These are phyloP conservation scores for Nomada ferruginata DNA, from an alignment of 2,888 invertebrate genomes.

Conservation along the genomic window DNA sequence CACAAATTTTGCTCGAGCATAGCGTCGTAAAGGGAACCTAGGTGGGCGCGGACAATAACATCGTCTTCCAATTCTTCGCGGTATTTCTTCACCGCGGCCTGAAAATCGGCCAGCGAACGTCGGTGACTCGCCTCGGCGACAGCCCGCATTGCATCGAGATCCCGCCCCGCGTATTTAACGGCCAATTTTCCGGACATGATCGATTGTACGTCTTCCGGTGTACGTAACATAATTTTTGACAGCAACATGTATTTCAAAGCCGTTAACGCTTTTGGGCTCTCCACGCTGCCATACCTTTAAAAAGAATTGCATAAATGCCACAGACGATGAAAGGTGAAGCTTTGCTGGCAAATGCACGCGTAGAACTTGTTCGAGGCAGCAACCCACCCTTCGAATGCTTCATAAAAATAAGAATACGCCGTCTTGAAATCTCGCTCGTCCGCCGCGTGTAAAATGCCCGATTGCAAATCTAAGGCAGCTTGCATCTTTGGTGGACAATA, in stretches of 20 bases:
- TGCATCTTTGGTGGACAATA: slow-evolving; percentile 99
- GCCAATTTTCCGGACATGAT: slow-evolving; percentile 98
- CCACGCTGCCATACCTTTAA: slow-evolving; percentile 91
- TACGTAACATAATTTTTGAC: slow-evolving; percentile 99
- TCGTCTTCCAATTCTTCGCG: slow-evolving; percentile 97
- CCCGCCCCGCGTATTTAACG: slow-evolving; percentile 97
- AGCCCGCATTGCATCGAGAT: slow-evolving; percentile 99
- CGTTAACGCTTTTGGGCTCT: slow-evolving; percentile 94
- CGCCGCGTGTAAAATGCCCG: slow-evolving; percentile 99
- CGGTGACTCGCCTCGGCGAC: slow-evolving; percentile 98
- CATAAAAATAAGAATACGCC: slow-evolving; percentile 99
- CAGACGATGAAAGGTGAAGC: no score
- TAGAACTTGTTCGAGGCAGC: not conserved
- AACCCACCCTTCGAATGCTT: slow-evolving; percentile 97
- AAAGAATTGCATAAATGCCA: not conserved
- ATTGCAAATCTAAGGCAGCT: slow-evolving; percentile 98
- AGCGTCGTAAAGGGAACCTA: slow-evolving; percentile 98
- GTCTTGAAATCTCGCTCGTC: slow-evolving; percentile 99
- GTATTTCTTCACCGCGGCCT: slow-evolving; percentile 93
- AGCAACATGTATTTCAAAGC: slow-evolving; percentile 99
- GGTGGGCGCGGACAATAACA: slow-evolving; percentile 97
- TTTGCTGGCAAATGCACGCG: not conserved
- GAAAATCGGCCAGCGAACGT: slow-evolving; percentile 98
- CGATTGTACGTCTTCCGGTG: slow-evolving; percentile 97
- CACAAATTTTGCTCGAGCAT: slow-evolving; percentile 99